Percentiles rank a stretch among this genome's conserved stretches.
Conservation (phyloP, 2,113 vertebrate species). For the Neodon shergylaensis region DNA sequence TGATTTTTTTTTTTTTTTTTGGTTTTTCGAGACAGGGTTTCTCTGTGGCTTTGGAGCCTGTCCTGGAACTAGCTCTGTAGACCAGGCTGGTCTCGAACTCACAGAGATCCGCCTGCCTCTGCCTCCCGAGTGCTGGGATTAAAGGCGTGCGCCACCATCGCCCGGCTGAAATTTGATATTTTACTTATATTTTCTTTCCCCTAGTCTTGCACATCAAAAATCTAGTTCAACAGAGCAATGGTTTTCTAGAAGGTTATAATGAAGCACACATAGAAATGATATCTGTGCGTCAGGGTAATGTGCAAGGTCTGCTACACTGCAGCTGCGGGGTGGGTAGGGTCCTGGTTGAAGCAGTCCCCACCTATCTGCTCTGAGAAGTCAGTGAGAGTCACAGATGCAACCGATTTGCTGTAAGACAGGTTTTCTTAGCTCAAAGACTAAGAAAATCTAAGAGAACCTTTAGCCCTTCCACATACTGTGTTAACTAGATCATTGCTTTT, state of each 20-base stretch:
- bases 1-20: too few relatives aligned
- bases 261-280: not conserved
- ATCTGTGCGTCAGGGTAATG: not conserved
- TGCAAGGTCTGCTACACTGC: not conserved
- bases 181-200: not conserved
- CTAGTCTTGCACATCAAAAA: not conserved
- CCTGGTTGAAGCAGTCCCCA: not conserved
- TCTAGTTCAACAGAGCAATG: not conserved
- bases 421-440: not conserved
- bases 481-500: conserved; percentile 19
- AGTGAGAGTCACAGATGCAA: not conserved
- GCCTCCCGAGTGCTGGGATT: too few relatives aligned
- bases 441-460: not conserved
- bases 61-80: too few relatives aligned
- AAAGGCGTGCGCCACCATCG: too few relatives aligned
- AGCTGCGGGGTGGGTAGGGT: not conserved
- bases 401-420: not conserved
- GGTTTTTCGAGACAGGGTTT: too few relatives aligned
- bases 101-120: too few relatives aligned
- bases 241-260: not conserved
- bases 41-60: too few relatives aligned
- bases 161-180: too few relatives aligned
- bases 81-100: too few relatives aligned
- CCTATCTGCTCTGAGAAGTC: not conserved
- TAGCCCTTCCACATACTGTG: not conserved